phyloP scores from a whole-genome alignment of 1,140 invertebrate genomes.

The Caenorhabditis elegans region WBcel235 BX284603.4:2946001-2946500 shows the following conservation, averaged over 20 bases:
- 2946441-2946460: too few species aligned
- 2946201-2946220: too few species aligned
- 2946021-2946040: conserved; percentile 40
- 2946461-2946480: too few species aligned
- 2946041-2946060: conserved; percentile 1
- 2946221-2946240: too few species aligned
- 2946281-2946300: background rate
- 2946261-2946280: background rate
- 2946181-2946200: too few species aligned
- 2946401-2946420: too few species aligned
- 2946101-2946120: conserved; percentile 15
- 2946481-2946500: too few species aligned
- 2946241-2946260: background rate
- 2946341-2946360: background rate
- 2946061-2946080: background rate
- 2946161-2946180: too few species aligned
- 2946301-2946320: background rate
- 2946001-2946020: too few species aligned
- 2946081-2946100: conserved; percentile 42
- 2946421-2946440: too few species aligned
- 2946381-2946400: too few species aligned
- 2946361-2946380: background rate
- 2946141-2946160: background rate
- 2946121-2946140: background rate
- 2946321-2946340: conserved; percentile 4